Conservation (phyloP, 2,113 vertebrate species). For the Elachura formosa region DNA sequence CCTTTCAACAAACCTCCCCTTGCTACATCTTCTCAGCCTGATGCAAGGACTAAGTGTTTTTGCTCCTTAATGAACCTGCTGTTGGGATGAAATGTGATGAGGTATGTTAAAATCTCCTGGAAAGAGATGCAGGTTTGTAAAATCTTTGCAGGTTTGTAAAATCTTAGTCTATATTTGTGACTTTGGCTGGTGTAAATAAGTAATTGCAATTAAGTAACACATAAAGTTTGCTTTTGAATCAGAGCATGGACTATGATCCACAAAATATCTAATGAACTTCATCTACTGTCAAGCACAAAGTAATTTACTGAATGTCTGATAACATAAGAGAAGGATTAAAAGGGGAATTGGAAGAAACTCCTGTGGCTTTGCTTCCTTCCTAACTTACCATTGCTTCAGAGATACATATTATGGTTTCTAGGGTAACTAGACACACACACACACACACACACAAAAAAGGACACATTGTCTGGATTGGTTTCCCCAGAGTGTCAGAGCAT, state of each 20-base stretch:
- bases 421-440: constrained; percentile 77
- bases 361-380: constrained; percentile 62
- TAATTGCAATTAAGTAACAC: neutral
- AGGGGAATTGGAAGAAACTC: constrained; percentile 46
- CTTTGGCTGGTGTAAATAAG: neutral
- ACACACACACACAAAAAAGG: neutral
- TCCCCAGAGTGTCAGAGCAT: constrained; percentile 56
- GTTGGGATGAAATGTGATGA: neutral
- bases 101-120: neutral
- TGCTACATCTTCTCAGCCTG: neutral
- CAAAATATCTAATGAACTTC: constrained; percentile 4
- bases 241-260: neutral
- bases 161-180: neutral
- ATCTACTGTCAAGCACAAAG: neutral
- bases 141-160: neutral
- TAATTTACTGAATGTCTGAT: constrained; percentile 51
- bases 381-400: constrained; percentile 54
- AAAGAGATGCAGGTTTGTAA: neutral
- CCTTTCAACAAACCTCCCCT: fast-evolving
- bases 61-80: neutral
- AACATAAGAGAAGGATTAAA: constrained; percentile 53
- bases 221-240: neutral
- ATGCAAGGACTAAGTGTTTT: neutral
- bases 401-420: constrained; percentile 86
- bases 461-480: constrained; percentile 71